Evolutionary conservation across 2,888 invertebrate genomes (phyloP), one percentile per base, ranked within the genome.

Genomic region (Venusia cambrica): DNA sequence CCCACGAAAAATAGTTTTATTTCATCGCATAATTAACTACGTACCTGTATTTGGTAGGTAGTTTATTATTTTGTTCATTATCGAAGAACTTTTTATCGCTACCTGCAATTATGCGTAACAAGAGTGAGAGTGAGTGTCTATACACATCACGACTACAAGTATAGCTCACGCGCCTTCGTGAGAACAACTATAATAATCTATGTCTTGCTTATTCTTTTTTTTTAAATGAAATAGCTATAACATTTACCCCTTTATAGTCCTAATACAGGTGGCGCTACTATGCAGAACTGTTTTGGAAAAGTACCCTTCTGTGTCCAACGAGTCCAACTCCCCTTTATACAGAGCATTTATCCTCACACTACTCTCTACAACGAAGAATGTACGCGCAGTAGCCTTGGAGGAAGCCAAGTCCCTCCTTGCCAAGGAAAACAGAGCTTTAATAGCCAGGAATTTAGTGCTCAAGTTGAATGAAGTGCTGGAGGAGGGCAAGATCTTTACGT

Each of bases 241-340:
- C 69, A 70, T 67, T 73, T 74, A 80, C 80, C 73, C 75, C 76
- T 78, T 79, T 83, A 77, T 76, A 88, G 87, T 89, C 80, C 74
- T 77, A 65, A 71, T 88, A 78, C 91, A 92, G 74, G 89, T 96
- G 48, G 92, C 93, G 78, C 84, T 92, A 55, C 87, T 96, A 54
- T 92, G 93, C 62, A 92, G 93, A 70, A 89, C 89, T 43, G 83
- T 96, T 18, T 77, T 96, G 25, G 87, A 91, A 39, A 90, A 93
- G 50, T 93, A 94, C 80, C 87, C 88, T 5, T 89, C 89, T 51
- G 91, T 91, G 67, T 75, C 94, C 47, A 90, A 89, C 50, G 93
- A 92, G 7, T 88, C 89, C 51, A 73, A 90, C 7, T 90, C 89
- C 1, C 92, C 93, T 0, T 73, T 95, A 25, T 91, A 92, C 62